Base-by-base conservation (phyloP, 2,113 vertebrate species). In the Cavia aperea region DNA sequence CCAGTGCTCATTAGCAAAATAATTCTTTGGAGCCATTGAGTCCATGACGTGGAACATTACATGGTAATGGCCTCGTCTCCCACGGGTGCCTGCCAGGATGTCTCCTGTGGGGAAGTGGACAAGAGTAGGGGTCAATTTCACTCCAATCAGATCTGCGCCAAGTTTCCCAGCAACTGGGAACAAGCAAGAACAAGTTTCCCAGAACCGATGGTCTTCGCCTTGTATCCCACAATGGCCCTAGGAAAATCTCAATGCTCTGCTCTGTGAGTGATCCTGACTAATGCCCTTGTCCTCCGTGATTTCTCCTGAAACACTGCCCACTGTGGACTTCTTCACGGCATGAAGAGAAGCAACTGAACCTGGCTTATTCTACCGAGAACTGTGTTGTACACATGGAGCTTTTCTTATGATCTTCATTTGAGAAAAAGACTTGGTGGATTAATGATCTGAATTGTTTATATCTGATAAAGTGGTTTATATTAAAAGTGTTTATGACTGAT, bases 21-120 rank as follows among this genome's bases (percentile, higher is more conserved):
- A 90, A 36, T 90, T 63, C 78, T 90, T 51, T 90, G 88, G 92
- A 73, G 23, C 81, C 39, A 36, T 24, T 91, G 60, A 43, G 68
- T 70, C 90, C 88, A 89, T 70, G 24, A 95, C 92, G 81, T 83
- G 88, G 88, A 96, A 94, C 82, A 94, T 88, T 95, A 89, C 83
- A 60, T 54, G 33, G 88, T 85, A 94, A 96, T 93, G 66, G 26
- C 46, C 24, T 92, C 94, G 86, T 94, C 70, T 91, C 58, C 81
- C 70, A 36, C 43, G 75, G 51, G 68, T 63, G 70, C 62, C 33
- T 93, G 85, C 94, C 93, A 94, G 88, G 31, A 85, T 26, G 85
- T 85, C 72, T 87, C 24, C 60, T 81, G 70, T 4, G 13, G 26
- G 81, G 72, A 89, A 60, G 23, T 66, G 75, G 60, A 81, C 39